A percentile compares a stretch with the other conserved stretches of the same genome.
These are phyloP conservation scores for Chrysolina oricalcia DNA, from an alignment of 2,888 invertebrate species.

Conservation along the genomic window DNA sequence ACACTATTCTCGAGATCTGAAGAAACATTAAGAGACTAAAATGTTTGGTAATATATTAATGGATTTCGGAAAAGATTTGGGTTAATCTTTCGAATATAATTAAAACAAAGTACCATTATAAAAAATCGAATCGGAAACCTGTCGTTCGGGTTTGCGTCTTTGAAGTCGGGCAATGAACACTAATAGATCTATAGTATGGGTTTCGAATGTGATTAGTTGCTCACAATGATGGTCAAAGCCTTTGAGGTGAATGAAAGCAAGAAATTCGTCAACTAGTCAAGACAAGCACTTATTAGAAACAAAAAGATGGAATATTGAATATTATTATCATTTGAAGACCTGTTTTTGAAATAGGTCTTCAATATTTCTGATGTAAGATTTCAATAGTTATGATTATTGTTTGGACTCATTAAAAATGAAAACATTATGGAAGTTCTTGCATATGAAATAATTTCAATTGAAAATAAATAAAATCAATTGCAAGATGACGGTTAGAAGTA, in stretches of 20 bases:
- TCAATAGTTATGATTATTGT: too few relatives aligned
- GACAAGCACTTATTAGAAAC: background rate
- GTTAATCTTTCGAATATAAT: constrained; percentile 48
- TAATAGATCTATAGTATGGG: background rate
- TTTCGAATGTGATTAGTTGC: constrained; percentile 15
- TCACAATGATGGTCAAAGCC: background rate
- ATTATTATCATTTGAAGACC: too few relatives aligned
- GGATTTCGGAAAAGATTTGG: constrained; percentile 39
- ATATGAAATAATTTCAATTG: too few relatives aligned
- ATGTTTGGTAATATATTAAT: constrained; percentile 44
- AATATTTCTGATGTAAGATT: too few relatives aligned
- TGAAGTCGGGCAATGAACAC: constrained; percentile 20
- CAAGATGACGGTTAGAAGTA: too few relatives aligned
- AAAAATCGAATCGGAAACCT: constrained; percentile 46
- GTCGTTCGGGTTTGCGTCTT: constrained; percentile 44
- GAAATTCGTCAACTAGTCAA: background rate
- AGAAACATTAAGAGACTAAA: constrained; percentile 30
- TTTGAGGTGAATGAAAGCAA: background rate
- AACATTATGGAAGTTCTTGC: too few relatives aligned
- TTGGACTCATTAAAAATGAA: too few relatives aligned
- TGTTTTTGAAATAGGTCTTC: too few relatives aligned
- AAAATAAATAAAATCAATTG: too few relatives aligned
- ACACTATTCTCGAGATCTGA: constrained; percentile 24
- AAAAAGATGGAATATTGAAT: too few relatives aligned
- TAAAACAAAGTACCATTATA: constrained; percentile 49